These are phyloP conservation scores for Embiotoca jacksoni DNA, from an alignment of 2,113 vertebrate species.

Conservation along the genomic window DNA sequence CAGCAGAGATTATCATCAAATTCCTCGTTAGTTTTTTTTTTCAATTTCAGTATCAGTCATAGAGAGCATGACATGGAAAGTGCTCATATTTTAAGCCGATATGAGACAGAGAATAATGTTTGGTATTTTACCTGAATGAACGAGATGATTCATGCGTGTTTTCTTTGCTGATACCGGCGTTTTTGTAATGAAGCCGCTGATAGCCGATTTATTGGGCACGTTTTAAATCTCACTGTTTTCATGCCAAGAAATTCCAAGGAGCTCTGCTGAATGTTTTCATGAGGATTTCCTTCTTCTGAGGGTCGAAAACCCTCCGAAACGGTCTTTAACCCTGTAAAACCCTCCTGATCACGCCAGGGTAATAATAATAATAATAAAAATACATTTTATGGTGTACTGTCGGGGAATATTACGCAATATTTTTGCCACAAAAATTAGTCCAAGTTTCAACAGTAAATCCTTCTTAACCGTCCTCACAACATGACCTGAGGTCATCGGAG, in stretches of 20 bases:
- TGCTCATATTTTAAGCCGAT: not conserved
- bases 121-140: slow-evolving; percentile 12
- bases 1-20: too few species aligned
- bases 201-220: slow-evolving; percentile 37
- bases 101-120: slow-evolving; percentile 11
- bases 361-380: not conserved
- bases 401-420: not conserved
- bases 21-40: not conserved
- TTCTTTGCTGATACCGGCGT: slow-evolving; percentile 28
- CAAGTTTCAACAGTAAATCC: slow-evolving; percentile 48
- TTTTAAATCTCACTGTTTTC: slow-evolving; percentile 50
- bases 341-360: slow-evolving; percentile 16
- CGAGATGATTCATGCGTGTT: slow-evolving; percentile 9
- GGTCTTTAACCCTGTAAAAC: slow-evolving; percentile 32
- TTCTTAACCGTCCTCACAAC: slow-evolving; percentile 22
- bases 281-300: slow-evolving; percentile 66
- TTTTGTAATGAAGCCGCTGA: slow-evolving; percentile 32
- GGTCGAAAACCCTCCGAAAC: slow-evolving; percentile 48
- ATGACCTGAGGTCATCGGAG: slow-evolving; percentile 44
- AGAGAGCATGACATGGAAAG: not conserved
- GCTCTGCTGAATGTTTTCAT: slow-evolving; percentile 49
- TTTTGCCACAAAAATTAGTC: slow-evolving; percentile 13
- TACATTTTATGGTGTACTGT: not conserved
- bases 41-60: not conserved
- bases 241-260: slow-evolving; percentile 64